Evolutionary conservation across 2,888 invertebrate species (phyloP).

Genomic region (Ramazzottius varieornatus): DNA sequence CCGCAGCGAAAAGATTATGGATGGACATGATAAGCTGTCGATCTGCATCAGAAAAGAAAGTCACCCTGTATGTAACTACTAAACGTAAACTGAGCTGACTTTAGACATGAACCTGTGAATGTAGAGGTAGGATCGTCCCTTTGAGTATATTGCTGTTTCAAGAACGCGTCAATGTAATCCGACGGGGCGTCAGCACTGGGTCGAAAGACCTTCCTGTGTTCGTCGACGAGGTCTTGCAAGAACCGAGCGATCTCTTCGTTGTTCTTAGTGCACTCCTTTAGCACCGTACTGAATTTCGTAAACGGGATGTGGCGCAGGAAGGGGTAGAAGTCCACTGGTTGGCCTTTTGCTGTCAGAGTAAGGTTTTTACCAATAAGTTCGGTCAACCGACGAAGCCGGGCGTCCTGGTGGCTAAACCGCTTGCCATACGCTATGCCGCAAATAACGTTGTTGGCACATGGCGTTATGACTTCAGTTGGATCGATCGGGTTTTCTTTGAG

Average conservation of each 20-base stretch:
- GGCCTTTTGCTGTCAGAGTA: neutral
- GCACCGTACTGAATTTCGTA: neutral
- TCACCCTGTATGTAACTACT: neutral
- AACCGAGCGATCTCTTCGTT: neutral
- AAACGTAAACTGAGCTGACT: neutral
- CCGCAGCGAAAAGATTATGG: constrained; percentile 8
- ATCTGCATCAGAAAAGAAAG: constrained; percentile 5
- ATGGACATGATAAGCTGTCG: constrained; percentile 6
- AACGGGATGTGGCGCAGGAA: neutral
- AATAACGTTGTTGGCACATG: neutral
- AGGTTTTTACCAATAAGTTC: neutral
- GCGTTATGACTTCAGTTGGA: neutral
- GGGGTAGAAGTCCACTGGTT: neutral
- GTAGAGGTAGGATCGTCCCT: neutral
- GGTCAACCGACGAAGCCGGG: neutral
- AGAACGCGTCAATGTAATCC: constrained; percentile 8
- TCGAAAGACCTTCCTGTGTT: constrained; percentile 5
- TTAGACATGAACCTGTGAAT: neutral
- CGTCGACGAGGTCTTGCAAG: neutral
- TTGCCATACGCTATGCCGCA: neutral
- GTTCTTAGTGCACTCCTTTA: neutral
- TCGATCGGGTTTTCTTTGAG: constrained; percentile 3
- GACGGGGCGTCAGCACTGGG: constrained; percentile 3
- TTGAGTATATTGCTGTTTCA: constrained; percentile 5
- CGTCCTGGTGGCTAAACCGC: constrained; percentile 3